Evolutionary conservation across 2,113 vertebrate species (phyloP).

Genomic region (Henicopernis longicauda): DNA sequence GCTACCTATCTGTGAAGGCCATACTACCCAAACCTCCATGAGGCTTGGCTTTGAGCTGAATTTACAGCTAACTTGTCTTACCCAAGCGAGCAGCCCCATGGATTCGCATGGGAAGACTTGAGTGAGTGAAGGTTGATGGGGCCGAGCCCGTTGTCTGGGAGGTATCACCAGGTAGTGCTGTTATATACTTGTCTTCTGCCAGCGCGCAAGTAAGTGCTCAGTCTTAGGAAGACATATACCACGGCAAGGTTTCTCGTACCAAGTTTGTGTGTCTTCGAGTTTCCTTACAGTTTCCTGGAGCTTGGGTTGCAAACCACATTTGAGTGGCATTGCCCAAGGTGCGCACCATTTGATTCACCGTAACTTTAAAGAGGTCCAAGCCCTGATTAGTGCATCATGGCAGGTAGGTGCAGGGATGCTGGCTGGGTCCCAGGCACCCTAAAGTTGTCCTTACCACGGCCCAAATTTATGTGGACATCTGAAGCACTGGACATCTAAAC

Average conservation of each 20-base stretch:
- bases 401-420: background rate
- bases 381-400: background rate
- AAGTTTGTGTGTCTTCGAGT: background rate
- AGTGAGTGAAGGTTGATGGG: background rate
- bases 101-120: background rate
- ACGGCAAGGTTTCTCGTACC: background rate
- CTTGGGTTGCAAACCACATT: background rate
- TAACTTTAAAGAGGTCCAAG: background rate
- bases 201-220: background rate
- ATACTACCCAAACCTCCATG: background rate
- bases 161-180: background rate
- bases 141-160: background rate
- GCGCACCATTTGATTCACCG: background rate
- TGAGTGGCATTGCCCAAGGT: background rate
- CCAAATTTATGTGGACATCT: background rate
- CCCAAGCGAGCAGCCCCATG: background rate
- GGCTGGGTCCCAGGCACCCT: background rate
- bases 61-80: background rate
- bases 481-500: background rate
- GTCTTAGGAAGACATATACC: background rate
- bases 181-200: background rate
- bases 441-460: background rate
- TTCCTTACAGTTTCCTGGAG: background rate
- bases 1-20: background rate
- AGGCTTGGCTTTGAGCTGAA: background rate